phyloP scores from a whole-genome alignment of 2,113 vertebrate genomes.

The Alectura lathami region DNA sequence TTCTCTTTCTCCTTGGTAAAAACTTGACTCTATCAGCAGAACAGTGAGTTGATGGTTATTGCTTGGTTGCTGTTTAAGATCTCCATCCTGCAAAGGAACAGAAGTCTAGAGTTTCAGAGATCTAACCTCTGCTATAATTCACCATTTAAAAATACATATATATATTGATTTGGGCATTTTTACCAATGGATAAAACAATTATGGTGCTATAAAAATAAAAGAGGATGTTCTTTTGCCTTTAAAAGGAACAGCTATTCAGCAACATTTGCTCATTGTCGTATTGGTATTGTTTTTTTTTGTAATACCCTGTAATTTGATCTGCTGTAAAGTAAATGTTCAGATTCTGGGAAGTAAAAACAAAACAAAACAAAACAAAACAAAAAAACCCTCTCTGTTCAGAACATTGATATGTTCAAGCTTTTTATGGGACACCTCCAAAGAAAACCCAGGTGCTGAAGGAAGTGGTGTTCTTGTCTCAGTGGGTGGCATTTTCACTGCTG shows the following conservation, averaged over 20 bases:
- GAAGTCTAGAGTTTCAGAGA: neutral
- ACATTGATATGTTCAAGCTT: neutral
- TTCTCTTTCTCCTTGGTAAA: neutral
- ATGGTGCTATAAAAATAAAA: neutral
- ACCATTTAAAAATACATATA: neutral
- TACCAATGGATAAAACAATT: neutral
- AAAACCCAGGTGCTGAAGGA: conserved; percentile 49
- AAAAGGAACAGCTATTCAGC: neutral
- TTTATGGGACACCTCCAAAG: conserved; percentile 58
- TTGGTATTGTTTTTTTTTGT: neutral
- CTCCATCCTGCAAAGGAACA: neutral
- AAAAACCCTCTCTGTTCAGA: neutral
- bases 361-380: neutral
- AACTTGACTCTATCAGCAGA: conserved; percentile 3
- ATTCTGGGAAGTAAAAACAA: neutral
- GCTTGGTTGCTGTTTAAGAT: conserved; percentile 19
- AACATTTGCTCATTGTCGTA: neutral
- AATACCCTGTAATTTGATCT: neutral
- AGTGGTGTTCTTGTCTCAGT: conserved; percentile 27
- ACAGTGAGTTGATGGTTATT: neutral
- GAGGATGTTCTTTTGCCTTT: neutral
- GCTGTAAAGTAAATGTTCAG: neutral
- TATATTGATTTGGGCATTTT: neutral
- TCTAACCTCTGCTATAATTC: neutral
- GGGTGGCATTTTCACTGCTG: conserved; percentile 73